Percentiles rank a stretch among this genome's conserved stretches.
Conservation (phyloP, 1,140 invertebrate genomes). For the fruit fly (Drosophila melanogaster) region DNA sequence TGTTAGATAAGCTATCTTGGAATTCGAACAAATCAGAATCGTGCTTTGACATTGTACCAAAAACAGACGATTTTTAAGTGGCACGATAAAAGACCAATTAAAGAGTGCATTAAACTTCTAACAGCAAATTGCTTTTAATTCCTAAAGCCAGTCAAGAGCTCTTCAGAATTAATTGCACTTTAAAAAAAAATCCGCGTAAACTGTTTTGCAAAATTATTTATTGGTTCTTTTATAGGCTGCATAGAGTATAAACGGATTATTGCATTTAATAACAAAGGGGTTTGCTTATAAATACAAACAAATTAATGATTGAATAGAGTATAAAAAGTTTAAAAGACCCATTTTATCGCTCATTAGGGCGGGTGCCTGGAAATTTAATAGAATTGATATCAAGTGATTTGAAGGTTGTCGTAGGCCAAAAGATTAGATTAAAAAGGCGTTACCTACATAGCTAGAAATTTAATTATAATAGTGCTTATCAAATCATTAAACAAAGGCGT, state of each 20-base stretch:
- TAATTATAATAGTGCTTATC: background rate
- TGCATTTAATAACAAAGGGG: too few species aligned
- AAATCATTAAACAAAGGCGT: background rate
- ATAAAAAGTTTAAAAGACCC: background rate
- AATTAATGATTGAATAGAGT: too few species aligned
- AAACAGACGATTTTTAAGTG: background rate
- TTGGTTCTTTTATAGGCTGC: too few species aligned
- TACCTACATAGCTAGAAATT: slow-evolving; percentile 16
- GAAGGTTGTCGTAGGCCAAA: background rate
- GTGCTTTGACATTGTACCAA: slow-evolving; percentile 7
- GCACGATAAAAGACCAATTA: background rate
- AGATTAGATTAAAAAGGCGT: slow-evolving; percentile 15
- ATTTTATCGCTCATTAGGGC: background rate
- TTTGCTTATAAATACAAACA: too few species aligned
- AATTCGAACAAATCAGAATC: slow-evolving; percentile 1
- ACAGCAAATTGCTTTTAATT: background rate
- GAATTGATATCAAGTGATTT: slow-evolving; percentile 1
- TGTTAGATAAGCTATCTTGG: slow-evolving; percentile 18
- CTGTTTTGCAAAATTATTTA: too few species aligned
- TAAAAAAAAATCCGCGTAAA: background rate
- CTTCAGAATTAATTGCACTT: background rate
- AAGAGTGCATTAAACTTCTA: background rate
- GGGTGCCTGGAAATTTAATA: background rate
- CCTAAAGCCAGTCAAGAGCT: background rate
- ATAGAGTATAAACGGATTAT: too few species aligned